phyloP scores from a whole-genome alignment of 2,113 vertebrate genomes.

The Nothobranchius furzeri region DNA sequence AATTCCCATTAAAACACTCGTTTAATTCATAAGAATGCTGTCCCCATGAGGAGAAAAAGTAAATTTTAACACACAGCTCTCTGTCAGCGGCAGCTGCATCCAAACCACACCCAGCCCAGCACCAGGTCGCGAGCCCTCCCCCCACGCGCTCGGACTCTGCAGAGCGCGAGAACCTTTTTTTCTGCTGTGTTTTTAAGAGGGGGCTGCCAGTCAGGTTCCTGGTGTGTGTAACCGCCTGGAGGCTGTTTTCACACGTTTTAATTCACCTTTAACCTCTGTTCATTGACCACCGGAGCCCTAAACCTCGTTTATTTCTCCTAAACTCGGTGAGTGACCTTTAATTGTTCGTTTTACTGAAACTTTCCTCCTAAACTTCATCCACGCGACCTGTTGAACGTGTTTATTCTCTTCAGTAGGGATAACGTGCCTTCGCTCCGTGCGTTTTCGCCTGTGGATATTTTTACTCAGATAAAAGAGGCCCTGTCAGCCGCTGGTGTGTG shows the following conservation, averaged over 20 bases:
- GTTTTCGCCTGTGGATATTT: slow-evolving; percentile 29
- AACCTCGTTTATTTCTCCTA: neutral
- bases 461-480: slow-evolving; percentile 67
- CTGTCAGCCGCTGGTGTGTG: slow-evolving; percentile 42
- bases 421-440: neutral
- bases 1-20: neutral
- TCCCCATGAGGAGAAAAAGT: neutral
- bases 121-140: slow-evolving; percentile 45
- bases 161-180: slow-evolving; percentile 26
- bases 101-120: slow-evolving; percentile 67
- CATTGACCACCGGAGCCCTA: neutral
- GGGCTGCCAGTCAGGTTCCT: slow-evolving; percentile 28
- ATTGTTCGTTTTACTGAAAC: slow-evolving; percentile 22
- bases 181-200: slow-evolving; percentile 1
- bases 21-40: neutral
- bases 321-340: slow-evolving; percentile 47
- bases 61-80: neutral
- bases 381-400: too few relatives aligned
- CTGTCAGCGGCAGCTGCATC: neutral
- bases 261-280: too few relatives aligned
- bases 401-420: neutral
- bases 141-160: slow-evolving; percentile 33
- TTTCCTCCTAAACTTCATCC: too few relatives aligned
- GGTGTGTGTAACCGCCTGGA: slow-evolving; percentile 17
- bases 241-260: too few relatives aligned